These are phyloP conservation scores for Nemotelus nigrinus DNA, from an alignment of 2,888 invertebrate species.

Conservation along the genomic window DNA sequence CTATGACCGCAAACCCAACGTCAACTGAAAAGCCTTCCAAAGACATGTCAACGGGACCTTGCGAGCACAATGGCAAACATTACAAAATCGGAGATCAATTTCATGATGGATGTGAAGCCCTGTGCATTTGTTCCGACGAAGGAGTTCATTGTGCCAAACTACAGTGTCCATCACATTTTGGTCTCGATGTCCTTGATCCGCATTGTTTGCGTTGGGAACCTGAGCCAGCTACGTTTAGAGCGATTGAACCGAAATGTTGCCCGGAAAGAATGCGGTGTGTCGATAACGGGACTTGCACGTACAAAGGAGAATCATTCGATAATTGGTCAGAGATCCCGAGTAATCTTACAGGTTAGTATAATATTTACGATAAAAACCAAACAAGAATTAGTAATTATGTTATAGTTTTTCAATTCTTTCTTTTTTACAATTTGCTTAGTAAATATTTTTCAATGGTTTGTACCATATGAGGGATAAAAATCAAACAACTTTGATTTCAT, in stretches of 20 bases:
- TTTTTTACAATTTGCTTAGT: neutral
- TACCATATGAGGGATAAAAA: neutral
- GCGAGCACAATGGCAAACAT: slow-evolving; percentile 59
- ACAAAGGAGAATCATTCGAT: slow-evolving; percentile 70
- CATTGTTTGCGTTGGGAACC: slow-evolving; percentile 89
- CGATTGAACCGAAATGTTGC: slow-evolving; percentile 82
- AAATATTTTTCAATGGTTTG: neutral
- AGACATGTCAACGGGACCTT: slow-evolving; percentile 50
- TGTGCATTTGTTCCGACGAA: slow-evolving; percentile 78
- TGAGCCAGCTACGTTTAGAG: slow-evolving; percentile 75
- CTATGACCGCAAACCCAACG: slow-evolving; percentile 55
- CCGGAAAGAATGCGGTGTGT: slow-evolving; percentile 81
- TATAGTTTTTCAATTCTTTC: neutral
- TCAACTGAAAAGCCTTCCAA: slow-evolving; percentile 30
- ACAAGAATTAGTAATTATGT: neutral
- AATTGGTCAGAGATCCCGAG: slow-evolving; percentile 87
- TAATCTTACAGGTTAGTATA: slow-evolving; percentile 70
- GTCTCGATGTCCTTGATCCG: slow-evolving; percentile 84
- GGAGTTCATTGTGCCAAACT: slow-evolving; percentile 82
- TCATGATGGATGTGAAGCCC: slow-evolving; percentile 82
- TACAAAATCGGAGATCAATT: slow-evolving; percentile 75
- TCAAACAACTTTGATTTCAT: too few relatives aligned
- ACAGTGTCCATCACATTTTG: slow-evolving; percentile 85
- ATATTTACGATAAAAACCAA: neutral
- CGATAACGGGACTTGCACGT: slow-evolving; percentile 84